Percentiles rank a stretch among this genome's conserved stretches.
These are phyloP conservation scores for Chaetorhynchus papuensis DNA, from an alignment of 2,113 vertebrate species.

Conservation along the genomic window DNA sequence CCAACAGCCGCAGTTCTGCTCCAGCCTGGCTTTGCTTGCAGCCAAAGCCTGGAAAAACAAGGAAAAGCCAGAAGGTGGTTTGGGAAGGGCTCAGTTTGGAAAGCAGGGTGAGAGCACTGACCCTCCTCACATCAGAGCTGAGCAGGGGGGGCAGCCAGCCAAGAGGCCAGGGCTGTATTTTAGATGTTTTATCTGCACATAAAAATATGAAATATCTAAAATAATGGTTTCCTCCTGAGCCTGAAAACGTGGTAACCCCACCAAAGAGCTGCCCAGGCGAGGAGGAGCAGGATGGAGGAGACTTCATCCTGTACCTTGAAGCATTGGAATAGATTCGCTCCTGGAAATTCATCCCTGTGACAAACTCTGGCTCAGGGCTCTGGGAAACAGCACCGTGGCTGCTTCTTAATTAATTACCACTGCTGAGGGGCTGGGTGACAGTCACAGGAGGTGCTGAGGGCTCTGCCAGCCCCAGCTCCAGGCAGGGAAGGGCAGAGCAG, in stretches of 20 bases:
- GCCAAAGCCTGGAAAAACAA: background rate
- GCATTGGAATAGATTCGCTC: accelerated
- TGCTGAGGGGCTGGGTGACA: background rate
- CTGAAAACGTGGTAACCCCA: accelerated
- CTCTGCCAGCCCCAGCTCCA: background rate
- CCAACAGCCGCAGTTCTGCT: background rate
- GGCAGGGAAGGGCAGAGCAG: background rate
- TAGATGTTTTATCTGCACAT: background rate
- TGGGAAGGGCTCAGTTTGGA: background rate
- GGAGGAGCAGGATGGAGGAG: background rate
- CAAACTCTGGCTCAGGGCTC: background rate
- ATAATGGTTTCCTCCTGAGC: background rate
- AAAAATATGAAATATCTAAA: background rate
- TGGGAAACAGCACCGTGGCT: background rate
- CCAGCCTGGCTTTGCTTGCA: background rate
- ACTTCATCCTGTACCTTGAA: background rate
- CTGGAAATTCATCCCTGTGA: background rate
- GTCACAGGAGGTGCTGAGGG: background rate
- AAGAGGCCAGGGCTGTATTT: background rate
- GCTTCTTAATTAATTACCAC: background rate
- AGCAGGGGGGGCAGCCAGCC: accelerated
- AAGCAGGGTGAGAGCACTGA: background rate
- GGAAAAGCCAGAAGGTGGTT: background rate
- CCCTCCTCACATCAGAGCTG: background rate
- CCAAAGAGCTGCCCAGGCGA: background rate